Evolutionary conservation across 92 coral and sea anemone genomes (phyloP).

Genomic region (Paragorgia papillata): DNA sequence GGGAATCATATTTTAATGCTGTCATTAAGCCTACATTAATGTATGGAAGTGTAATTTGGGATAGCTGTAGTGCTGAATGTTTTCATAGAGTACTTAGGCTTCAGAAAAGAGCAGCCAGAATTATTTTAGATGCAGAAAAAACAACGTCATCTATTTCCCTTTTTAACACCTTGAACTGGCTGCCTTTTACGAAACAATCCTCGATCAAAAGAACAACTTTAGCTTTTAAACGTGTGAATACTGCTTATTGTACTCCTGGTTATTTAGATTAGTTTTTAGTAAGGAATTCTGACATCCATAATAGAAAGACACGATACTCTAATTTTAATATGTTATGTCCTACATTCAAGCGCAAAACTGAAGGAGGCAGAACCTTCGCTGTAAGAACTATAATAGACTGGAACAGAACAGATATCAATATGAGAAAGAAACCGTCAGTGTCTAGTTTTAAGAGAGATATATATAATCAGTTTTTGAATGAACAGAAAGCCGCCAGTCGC

Average conservation of each 20-base stretch:
- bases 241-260: constrained; percentile 26
- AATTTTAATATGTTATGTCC: constrained; percentile 19
- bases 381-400: constrained; percentile 14
- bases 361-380: constrained; percentile 26
- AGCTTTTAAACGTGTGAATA: constrained; percentile 25
- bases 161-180: constrained; percentile 45
- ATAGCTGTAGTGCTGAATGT: too few relatives aligned
- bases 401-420: constrained; percentile 3
- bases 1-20: too few relatives aligned
- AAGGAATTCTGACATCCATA: constrained; percentile 34
- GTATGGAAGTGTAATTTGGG: too few relatives aligned
- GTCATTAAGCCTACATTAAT: too few relatives aligned
- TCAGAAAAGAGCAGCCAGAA: constrained; percentile 30
- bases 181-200: constrained; percentile 46
- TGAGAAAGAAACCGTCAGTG: constrained; percentile 22
- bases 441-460: constrained; percentile 14
- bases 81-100: too few relatives aligned
- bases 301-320: constrained; percentile 25
- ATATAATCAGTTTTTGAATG: too few relatives aligned
- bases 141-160: constrained; percentile 21
- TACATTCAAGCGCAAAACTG: constrained; percentile 29
- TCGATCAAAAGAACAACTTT: constrained; percentile 18
- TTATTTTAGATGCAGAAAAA: constrained; percentile 32
- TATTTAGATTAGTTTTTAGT: constrained; percentile 40
- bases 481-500: too few relatives aligned